Base-by-base conservation (phyloP, 2,797 vertebrate species). In the Parotocinclus haroldoi region DNA sequence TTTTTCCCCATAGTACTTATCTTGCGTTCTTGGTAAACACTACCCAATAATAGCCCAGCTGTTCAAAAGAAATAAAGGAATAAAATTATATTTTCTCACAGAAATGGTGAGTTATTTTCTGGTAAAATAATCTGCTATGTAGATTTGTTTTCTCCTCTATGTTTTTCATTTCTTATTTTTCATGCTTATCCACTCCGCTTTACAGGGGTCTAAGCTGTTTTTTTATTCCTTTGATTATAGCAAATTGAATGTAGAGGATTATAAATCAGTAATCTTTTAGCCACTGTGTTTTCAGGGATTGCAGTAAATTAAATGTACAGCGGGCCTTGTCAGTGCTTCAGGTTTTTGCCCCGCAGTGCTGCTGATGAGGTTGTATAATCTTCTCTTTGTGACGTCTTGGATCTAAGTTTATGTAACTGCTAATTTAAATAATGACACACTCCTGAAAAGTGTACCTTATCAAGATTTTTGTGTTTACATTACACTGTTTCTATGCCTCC, bases 11-110 rank as follows among this genome's bases (percentile, higher is more conserved):
- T 56, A 69, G 66, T 61, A 44, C 17, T 53, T 19, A 38, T 49
- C 72, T 80, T 17, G 69, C 68, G 80, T 76, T 76, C 67, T 78
- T 79, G 62, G 61, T 75, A 68, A 75, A 80, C 49, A 74, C 71
- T 74, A 73, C 77, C 78, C 71, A 63, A 78, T 58, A 52, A 61
- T 56, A 27, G n/a, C 48, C 62, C 59, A 38, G 80, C 72, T 73
- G 79, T 71, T 57, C 57, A 53, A 39, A 19, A 58, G 45, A 55
- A 64, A 65, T 27, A 7, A 67, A 13, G 8, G 62, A n/a, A n/a
- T 58, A 60, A 58, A 72, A 71, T 5, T 2, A 5, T 27, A 27
- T 27, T 27, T 27, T 27, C 27, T 27, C 27, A 27, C 27, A 27
- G 27, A 27, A 27, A 27, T 27, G 27, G 27, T 27, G 27, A 27